phyloP scores from a whole-genome alignment of 2,113 vertebrate species.

The Cinclus mexicanus region DNA sequence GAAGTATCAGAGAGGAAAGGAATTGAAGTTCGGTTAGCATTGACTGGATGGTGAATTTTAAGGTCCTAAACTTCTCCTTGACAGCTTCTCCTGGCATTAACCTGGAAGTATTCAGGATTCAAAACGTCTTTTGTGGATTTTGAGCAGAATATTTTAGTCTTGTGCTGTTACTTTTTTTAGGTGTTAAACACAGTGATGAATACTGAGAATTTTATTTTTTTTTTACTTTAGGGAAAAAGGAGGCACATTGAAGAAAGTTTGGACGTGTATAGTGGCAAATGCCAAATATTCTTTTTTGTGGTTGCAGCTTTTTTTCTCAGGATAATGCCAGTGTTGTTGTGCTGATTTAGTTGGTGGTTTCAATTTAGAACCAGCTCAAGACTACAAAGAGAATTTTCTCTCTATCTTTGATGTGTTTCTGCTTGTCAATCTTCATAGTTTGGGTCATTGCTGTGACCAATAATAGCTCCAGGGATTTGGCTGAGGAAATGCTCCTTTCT shows the following conservation, averaged over 20 bases:
- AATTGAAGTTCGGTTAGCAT: not conserved
- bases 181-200: not conserved
- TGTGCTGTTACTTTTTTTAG: not conserved
- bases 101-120: not conserved
- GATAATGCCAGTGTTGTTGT: not conserved
- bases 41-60: not conserved
- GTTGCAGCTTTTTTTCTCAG: not conserved
- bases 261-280: not conserved
- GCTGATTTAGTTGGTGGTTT: not conserved
- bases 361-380: not conserved
- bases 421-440: not conserved
- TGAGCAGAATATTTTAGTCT: not conserved
- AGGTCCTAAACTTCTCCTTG: not conserved
- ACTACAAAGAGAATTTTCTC: not conserved
- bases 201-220: not conserved
- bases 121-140: not conserved
- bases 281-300: not conserved
- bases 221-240: not conserved
- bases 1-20: not conserved
- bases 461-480: not conserved
- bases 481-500: not conserved
- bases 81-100: not conserved
- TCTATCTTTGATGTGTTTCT: not conserved
- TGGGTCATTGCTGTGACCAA: not conserved
- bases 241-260: not conserved